Evolutionary conservation across 2,888 invertebrate genomes (phyloP), one percentile per base, ranked within the genome.

Genomic region (Heliconius sara): DNA sequence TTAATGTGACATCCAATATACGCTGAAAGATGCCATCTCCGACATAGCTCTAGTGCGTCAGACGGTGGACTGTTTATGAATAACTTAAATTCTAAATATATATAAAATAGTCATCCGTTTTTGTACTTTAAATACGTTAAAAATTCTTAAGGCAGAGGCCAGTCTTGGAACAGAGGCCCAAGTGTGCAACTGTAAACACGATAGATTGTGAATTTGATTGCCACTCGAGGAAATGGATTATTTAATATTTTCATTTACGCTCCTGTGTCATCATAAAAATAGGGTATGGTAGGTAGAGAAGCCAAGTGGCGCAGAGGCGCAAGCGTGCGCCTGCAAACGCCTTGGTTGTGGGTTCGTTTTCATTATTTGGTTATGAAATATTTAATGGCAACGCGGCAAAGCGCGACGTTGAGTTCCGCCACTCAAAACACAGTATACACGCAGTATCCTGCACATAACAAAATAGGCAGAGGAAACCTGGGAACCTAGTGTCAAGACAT

Each of bases 1-100:
- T 80, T 72, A 80, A 78, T 78, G 72, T 67, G 67, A 73, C 80
- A 80, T 78, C 73, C 52, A 60, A 72, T 19, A 76, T 66, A 68
- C 75, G 30, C 7, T 57, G 27, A 34, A 39, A 34, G 57, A 71
- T 67, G 60, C 74, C 57, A 72, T 47, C 43, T 60, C 30, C 10
- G 43, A 71, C 63, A 52, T 34, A 67, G 25, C 66, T 71, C 71
- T 66, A 34, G 47, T 78, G 75, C 65, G 73, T 74, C 78, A 74
- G 52, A 67, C 66, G 66, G 67, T 65, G 60, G 27, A 16, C 65
- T 65, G 65, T 52, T 27, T 27, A n/a, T n/a, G 60, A 57, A 77
- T 25, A 57, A 78, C 12, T 52, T 57, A 9, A 52, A 63, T 13
- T 57, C 27, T 57, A n/a, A 34, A 30, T 60, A n/a, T 60, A 60